phyloP scores from a whole-genome alignment of 1,140 invertebrate species.

The Acromyrmex echinatior region DNA sequence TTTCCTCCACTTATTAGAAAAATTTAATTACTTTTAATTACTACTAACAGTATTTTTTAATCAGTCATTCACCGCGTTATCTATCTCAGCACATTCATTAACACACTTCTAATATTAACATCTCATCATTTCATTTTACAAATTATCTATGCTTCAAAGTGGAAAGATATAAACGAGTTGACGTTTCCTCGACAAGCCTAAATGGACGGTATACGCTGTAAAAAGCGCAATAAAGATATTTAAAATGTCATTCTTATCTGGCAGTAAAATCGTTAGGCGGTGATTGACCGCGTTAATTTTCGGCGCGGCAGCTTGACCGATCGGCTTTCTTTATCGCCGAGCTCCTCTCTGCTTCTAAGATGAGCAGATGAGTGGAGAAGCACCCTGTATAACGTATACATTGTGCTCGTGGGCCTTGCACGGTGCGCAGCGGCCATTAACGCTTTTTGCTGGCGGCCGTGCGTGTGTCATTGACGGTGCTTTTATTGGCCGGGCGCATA shows the following conservation, averaged over 20 bases:
- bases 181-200: conserved; percentile 1
- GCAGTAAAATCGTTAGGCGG: conserved; percentile 33
- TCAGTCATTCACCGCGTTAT: background rate
- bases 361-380: conserved; percentile 17
- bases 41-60: background rate
- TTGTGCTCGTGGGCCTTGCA: conserved; percentile 62
- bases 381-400: conserved; percentile 60
- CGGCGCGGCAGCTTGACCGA: conserved; percentile 51
- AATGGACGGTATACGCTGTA: conserved; percentile 17
- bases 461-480: conserved; percentile 76
- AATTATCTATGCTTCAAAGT: conserved; percentile 24
- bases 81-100: background rate
- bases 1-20: background rate
- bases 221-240: conserved; percentile 49
- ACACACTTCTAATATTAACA: conserved; percentile 8
- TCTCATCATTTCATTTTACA: background rate
- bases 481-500: conserved; percentile 76
- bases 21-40: background rate
- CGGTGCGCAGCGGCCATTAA: conserved; percentile 65
- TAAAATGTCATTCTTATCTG: conserved; percentile 54
- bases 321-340: conserved; percentile 32
- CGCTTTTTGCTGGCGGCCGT: conserved; percentile 70
- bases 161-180: conserved; percentile 20
- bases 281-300: conserved; percentile 61
- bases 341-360: conserved; percentile 1